Percentiles rank a stretch among this genome's conserved stretches.
phyloP scores from a whole-genome alignment of 1,140 invertebrate species.

The Drosophila takahashii region DNA sequence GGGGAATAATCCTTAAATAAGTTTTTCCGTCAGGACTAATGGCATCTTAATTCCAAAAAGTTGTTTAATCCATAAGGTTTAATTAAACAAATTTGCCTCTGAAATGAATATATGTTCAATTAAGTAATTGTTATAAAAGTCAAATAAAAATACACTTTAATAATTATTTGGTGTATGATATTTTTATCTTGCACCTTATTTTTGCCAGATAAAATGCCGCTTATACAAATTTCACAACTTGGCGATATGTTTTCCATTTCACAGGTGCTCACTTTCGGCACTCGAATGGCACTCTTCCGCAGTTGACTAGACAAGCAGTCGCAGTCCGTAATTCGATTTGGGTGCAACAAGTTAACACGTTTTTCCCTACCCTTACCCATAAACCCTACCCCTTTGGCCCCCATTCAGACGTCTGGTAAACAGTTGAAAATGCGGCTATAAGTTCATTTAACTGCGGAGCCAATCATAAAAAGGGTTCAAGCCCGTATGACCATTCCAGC shows the following conservation, averaged over 20 bases:
- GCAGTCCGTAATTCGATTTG: constrained; percentile 43
- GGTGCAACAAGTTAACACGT: constrained; percentile 60
- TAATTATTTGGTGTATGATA: too few species aligned
- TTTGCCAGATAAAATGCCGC: too few species aligned
- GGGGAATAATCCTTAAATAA: too few species aligned
- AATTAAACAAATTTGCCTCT: too few species aligned
- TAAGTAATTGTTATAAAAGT: too few species aligned
- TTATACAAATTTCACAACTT: not conserved
- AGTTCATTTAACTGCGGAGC: constrained; percentile 65
- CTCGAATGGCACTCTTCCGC: not conserved
- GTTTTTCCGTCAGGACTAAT: too few species aligned
- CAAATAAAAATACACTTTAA: too few species aligned
- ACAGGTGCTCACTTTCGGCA: not conserved
- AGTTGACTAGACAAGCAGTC: constrained; percentile 9
- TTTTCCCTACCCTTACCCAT: not conserved
- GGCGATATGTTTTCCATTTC: not conserved
- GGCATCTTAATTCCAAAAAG: too few species aligned
- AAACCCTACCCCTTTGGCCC: not conserved
- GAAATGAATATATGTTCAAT: too few species aligned
- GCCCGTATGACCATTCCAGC: constrained; percentile 42
- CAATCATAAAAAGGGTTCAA: constrained; percentile 68
- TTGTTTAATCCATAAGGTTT: too few species aligned
- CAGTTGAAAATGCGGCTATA: constrained; percentile 28
- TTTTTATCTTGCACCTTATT: too few species aligned
- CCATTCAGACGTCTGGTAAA: not conserved